Evolutionary conservation across 1,140 invertebrate species (phyloP), one percentile per base, ranked within the genome.

Genomic region (Acyrthosiphon pisum): DNA sequence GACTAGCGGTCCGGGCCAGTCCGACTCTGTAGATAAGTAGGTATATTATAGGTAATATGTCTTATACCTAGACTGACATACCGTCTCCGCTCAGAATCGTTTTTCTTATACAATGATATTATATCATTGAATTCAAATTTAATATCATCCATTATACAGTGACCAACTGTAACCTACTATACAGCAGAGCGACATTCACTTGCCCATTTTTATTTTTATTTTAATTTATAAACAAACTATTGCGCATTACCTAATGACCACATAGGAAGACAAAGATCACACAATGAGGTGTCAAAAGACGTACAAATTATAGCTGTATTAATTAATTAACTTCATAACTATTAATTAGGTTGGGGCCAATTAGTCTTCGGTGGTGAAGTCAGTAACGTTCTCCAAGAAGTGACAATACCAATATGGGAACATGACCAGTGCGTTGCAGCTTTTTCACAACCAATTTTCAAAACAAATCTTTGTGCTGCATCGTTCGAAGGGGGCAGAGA

Each of bases 341-440:
- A 68, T 76, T 76, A 76, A 76, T n/a, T 23, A 97, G 97, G 97
- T 86, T 98, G 97, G 97, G 97, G 97, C 2, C 96, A 96, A 0
- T 95, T 96, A 56, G 93, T 94, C 44, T 96, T 95, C 84, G 96
- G 96, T 2, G 97, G 97, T 2, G 96, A 97, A 4, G 95, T 95
- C 87, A 97, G 97, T 94, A 95, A 96, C 30, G 95, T 97, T 6
- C 95, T 98, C 4, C 96, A 97, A 96, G 97, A 98, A 95, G 97
- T 97, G 1, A 94, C 96, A 7, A 95, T 99, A 20, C 98, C 98
- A 0, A 96, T 99, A 91, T 98, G 98, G 98, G 96, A 96, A 0
- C 97, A 97, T 56, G 94, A 96, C 20, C 96, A 96, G 76, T 98
- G 98, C 94, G 95, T 96, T 4, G 94, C 95, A 7, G 96, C 96